These are phyloP conservation scores for Pangasius sanitwongsei DNA, from an alignment of 2,797 vertebrate species.

Conservation along the genomic window DNA sequence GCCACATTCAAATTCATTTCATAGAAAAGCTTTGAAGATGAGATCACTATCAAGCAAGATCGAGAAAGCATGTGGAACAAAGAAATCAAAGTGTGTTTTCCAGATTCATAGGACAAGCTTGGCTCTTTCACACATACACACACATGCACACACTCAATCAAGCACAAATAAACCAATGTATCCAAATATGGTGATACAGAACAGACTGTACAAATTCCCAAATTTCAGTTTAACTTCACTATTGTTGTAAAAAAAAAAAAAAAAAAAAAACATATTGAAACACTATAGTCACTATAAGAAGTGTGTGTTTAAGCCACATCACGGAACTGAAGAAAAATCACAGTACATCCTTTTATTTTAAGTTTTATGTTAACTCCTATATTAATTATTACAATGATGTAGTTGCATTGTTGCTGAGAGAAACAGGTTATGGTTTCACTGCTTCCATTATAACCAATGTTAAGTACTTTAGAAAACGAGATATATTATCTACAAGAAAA, in stretches of 20 bases:
- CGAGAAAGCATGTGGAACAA: background rate
- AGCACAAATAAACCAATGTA: background rate
- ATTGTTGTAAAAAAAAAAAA: too few species aligned
- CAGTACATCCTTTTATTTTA: background rate
- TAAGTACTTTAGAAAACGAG: background rate
- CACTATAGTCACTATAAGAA: background rate
- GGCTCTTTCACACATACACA: constrained; percentile 1
- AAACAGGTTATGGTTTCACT: background rate
- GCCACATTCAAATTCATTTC: constrained; percentile 18
- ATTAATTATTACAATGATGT: background rate
- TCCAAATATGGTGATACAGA: constrained; percentile 12
- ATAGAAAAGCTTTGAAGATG: constrained; percentile 40
- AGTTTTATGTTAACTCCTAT: background rate
- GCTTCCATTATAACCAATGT: background rate
- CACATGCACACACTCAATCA: background rate
- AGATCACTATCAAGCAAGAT: constrained; percentile 38
- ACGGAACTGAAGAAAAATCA: constrained; percentile 9
- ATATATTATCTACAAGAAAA: background rate
- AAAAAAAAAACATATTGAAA: background rate
- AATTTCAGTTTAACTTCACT: too few species aligned
- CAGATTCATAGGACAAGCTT: background rate
- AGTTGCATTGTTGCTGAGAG: background rate
- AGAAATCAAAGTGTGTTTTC: constrained; percentile 37
- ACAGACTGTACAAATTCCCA: too few species aligned
- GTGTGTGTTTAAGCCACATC: background rate